A percentile compares a stretch with the other conserved stretches of the same genome.
Conservation (phyloP, 2,888 invertebrate species). For the Callosobruchus maculatus region DNA sequence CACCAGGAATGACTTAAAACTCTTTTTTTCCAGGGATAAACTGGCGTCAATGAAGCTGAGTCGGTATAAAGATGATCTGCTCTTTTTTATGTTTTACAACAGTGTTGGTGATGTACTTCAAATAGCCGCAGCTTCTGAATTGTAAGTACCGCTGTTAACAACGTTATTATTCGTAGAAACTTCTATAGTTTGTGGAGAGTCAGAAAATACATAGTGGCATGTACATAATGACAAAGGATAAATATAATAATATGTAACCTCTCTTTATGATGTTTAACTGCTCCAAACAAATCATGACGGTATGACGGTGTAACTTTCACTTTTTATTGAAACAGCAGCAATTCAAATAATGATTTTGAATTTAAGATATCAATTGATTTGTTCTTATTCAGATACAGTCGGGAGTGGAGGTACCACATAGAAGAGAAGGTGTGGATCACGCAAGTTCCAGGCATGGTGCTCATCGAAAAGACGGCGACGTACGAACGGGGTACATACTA, state of each 20-base stretch:
- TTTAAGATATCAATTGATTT: background rate
- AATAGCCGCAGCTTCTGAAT: conserved; percentile 93
- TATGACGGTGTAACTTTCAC: no score
- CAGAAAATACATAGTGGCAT: no score
- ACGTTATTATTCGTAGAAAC: background rate
- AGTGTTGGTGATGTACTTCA: conserved; percentile 98
- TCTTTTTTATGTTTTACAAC: conserved; percentile 99
- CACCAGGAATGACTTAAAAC: no score
- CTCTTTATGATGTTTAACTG: no score
- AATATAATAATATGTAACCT: no score
- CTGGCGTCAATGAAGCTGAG: conserved; percentile 92
- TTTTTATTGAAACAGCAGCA: no score
- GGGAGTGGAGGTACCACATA: conserved; percentile 99
- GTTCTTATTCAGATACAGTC: conserved; percentile 71
- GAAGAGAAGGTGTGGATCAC: conserved; percentile 99
- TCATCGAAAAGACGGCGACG: conserved; percentile 90
- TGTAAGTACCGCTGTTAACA: conserved; percentile 63
- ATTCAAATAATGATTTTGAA: background rate
- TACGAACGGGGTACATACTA: conserved; percentile 99
- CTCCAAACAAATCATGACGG: no score
- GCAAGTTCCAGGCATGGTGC: conserved; percentile 91
- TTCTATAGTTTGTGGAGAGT: no score
- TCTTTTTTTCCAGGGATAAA: conserved; percentile 68
- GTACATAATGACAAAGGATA: no score
- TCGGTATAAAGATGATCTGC: conserved; percentile 96